phyloP scores from a whole-genome alignment of 2,797 vertebrate genomes.

The Sebastes vulpes region DNA sequence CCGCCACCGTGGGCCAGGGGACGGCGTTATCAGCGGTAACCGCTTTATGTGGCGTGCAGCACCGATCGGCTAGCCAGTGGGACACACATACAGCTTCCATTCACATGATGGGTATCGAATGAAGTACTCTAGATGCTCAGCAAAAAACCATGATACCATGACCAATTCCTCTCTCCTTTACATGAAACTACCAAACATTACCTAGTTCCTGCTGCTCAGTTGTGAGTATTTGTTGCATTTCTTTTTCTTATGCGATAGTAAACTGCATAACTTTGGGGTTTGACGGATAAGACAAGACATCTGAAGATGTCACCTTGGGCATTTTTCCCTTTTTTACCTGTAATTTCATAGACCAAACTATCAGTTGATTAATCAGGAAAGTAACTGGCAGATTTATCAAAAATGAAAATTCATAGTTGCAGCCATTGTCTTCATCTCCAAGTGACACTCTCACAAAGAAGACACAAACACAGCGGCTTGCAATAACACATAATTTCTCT shows the following conservation, averaged over 20 bases:
- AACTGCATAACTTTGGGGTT: neutral
- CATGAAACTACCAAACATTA: neutral
- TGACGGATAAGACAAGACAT: neutral
- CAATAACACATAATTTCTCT: constrained; percentile 1
- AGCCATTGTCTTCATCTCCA: neutral
- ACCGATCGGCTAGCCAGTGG: too few relatives aligned
- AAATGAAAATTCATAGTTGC: too few relatives aligned
- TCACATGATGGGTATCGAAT: too few relatives aligned
- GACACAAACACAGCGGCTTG: constrained; percentile 5
- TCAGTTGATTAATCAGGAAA: neutral
- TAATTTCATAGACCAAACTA: neutral
- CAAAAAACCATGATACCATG: too few relatives aligned
- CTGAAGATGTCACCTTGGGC: neutral
- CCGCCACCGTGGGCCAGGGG: too few relatives aligned
- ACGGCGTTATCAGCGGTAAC: too few relatives aligned
- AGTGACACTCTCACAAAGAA: neutral
- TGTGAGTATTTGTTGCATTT: neutral
- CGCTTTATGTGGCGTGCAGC: too few relatives aligned
- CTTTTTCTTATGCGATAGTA: neutral
- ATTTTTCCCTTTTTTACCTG: neutral
- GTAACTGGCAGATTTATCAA: neutral
- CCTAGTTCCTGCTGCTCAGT: neutral
- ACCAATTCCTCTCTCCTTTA: neutral
- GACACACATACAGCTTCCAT: too few relatives aligned
- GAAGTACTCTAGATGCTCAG: too few relatives aligned